Base-by-base conservation (phyloP, 2,113 vertebrate species). In the Crocuta crocuta region DNA sequence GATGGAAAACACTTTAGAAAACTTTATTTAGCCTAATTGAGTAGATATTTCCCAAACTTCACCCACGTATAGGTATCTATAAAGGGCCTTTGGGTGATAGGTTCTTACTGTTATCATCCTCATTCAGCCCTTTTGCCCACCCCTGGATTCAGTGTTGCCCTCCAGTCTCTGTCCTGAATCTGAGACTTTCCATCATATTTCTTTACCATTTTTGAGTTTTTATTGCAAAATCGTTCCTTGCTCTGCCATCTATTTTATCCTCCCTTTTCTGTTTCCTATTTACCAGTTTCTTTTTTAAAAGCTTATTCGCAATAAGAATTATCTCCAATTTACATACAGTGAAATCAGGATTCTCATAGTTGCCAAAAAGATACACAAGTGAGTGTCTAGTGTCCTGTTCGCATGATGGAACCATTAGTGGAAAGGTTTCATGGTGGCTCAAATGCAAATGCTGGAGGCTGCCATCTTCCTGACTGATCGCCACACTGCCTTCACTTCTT, bases 241-340 rank as follows among this genome's bases (percentile, higher is more conserved):
- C 5, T 83, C 7, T 43, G 58, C 61, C 65, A n/a, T 68, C 19
- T 70, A 0, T 17, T 95, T 53, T 88, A 26, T 78, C 33, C 55
- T 86, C 24, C 48, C 3, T 12, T 78, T 96, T 86, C 61, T 88
- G 4, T 74, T 71, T 50, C n/a, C 33, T 50, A 3, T 12, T 23
- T 88, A 63, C 28, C 80, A 89, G 63, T 63, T 93, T 84, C 65
- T 92, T 84, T 39, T 91, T 95, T 55, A 65, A 92, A 89, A 68
- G 50, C 82, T 87, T 58, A 35, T 63, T 43, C 33, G 80, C 65
- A 71, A 31, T 82, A 53, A 93, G 76, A 93, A 76, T 61, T 33
- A 33, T 76, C 85, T 94, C 66, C 61, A 31, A 6, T 70, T 58
- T 70, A 63, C 3, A 11, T 61, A 28, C 31, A 43, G 2, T 28